These are phyloP conservation scores for Malurus elegans DNA, from an alignment of 2,113 vertebrate species.

Conservation along the genomic window DNA sequence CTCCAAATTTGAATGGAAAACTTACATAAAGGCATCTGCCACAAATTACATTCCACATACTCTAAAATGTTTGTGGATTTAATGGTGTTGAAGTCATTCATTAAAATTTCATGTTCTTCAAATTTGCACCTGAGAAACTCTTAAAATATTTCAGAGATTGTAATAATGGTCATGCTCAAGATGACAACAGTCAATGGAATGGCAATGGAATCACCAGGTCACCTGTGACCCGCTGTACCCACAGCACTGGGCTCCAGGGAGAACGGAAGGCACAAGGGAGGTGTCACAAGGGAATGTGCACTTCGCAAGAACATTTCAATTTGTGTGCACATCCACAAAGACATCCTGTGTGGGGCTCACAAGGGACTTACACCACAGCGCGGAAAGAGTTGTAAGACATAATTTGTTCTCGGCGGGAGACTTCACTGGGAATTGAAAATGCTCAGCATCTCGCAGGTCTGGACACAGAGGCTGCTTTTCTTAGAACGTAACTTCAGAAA, in stretches of 20 bases:
- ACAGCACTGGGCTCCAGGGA: not conserved
- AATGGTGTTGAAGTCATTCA: not conserved
- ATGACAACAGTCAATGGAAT: not conserved
- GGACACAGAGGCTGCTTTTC: not conserved
- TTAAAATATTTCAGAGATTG: not conserved
- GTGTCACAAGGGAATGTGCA: not conserved
- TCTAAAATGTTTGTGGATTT: not conserved
- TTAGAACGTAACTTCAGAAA: not conserved
- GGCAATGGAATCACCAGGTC: not conserved
- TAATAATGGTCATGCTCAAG: not conserved
- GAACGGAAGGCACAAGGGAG: accelerated
- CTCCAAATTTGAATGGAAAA: not conserved
- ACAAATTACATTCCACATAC: not conserved
- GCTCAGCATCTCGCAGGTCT: not conserved
- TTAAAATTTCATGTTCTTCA: not conserved
- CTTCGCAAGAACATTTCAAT: not conserved
- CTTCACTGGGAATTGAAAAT: not conserved
- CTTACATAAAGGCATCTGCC: not conserved
- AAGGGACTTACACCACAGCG: accelerated
- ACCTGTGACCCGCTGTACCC: not conserved
- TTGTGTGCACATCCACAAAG: not conserved
- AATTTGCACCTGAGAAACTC: not conserved
- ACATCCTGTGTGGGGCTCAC: not conserved
- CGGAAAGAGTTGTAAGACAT: not conserved
- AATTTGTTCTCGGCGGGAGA: not conserved